Evolutionary conservation across 2,113 vertebrate genomes (phyloP).

Genomic region (Podilymbus podiceps): DNA sequence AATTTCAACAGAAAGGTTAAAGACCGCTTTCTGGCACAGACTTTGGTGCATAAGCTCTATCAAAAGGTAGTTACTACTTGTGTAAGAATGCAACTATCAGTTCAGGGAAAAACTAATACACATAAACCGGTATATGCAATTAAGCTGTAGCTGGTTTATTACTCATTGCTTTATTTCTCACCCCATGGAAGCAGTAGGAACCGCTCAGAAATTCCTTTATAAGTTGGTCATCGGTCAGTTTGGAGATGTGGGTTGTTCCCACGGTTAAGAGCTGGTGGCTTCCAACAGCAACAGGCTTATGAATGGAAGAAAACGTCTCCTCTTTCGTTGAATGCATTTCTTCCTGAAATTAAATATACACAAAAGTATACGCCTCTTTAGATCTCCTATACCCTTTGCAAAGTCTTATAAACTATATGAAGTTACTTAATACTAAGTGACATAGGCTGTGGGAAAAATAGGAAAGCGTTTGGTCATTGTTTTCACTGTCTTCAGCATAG

Average conservation of each 20-base stretch:
- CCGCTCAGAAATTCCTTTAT: constrained; percentile 98
- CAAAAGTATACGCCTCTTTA: background rate
- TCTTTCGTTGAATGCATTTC: constrained; percentile 80
- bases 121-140: background rate
- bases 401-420: background rate
- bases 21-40: background rate
- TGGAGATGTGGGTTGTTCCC: constrained; percentile 96
- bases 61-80: background rate
- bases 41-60: background rate
- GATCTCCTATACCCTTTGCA: background rate
- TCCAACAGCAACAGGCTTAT: constrained; percentile 90
- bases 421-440: background rate
- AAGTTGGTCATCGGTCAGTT: constrained; percentile 94
- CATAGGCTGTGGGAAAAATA: background rate
- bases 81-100: background rate
- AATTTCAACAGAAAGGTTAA: background rate
- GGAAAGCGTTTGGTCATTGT: background rate
- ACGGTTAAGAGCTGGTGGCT: constrained; percentile 87
- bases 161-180: constrained; percentile 63
- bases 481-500: background rate
- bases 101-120: background rate
- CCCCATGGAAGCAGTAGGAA: constrained; percentile 97
- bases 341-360: constrained; percentile 75
- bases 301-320: constrained; percentile 88
- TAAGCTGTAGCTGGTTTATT: background rate